Evolutionary conservation across 37 sponge, comb jelly and placozoan species (phyloP).

Genomic region (Beroe ovata): DNA sequence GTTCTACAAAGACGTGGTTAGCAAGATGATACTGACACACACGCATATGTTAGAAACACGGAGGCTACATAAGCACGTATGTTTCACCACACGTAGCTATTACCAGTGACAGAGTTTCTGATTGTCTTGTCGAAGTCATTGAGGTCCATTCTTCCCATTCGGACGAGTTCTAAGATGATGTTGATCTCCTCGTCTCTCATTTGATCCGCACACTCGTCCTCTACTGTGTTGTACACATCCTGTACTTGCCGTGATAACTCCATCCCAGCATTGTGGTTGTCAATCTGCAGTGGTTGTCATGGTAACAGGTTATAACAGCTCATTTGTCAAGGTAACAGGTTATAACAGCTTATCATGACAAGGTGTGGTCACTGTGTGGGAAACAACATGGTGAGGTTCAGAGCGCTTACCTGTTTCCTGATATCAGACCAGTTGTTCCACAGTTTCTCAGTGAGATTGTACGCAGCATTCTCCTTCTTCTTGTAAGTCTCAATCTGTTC

Average conservation of each 20-base stretch:
- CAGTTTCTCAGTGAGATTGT: background rate
- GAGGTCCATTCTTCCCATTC: slow-evolving; percentile 55
- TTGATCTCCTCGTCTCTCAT: slow-evolving; percentile 59
- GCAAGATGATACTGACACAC: too few species aligned
- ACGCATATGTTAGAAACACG: too few species aligned
- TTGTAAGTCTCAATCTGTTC: slow-evolving; percentile 26
- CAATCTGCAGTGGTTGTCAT: slow-evolving; percentile 11
- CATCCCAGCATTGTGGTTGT: slow-evolving; percentile 50
- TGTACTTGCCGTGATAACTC: slow-evolving; percentile 42
- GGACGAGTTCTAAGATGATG: slow-evolving; percentile 55
- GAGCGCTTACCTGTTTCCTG: background rate
- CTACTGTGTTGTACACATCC: slow-evolving; percentile 25
- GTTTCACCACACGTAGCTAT: slow-evolving; percentile 16
- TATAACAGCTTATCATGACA: too few species aligned
- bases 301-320: too few species aligned
- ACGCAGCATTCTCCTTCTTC: slow-evolving; percentile 8
- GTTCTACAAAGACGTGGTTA: too few species aligned
- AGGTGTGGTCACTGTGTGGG: too few species aligned
- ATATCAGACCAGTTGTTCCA: slow-evolving; percentile 33
- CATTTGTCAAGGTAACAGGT: too few species aligned
- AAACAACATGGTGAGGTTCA: background rate
- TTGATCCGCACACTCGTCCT: slow-evolving; percentile 4
- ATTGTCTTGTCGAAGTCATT: slow-evolving; percentile 60
- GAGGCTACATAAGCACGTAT: too few species aligned
- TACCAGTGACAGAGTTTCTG: slow-evolving; percentile 28